phyloP scores from a whole-genome alignment of 2,888 invertebrate species.

The Trileptium ribeirensis region DNA sequence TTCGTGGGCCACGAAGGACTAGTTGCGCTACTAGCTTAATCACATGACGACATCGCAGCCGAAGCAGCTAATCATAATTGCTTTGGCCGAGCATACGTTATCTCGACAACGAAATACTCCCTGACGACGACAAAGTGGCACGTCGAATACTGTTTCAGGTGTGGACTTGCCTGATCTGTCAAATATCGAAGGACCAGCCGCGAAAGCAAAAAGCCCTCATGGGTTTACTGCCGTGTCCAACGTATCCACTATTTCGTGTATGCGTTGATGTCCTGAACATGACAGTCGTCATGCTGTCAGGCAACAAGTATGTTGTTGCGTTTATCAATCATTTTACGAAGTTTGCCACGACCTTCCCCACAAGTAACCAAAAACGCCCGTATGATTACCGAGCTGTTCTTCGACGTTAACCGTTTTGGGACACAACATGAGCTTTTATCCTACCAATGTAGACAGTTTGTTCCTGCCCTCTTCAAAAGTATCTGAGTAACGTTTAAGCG shows the following conservation, averaged over 20 bases:
- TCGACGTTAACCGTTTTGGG: slow-evolving; percentile 30
- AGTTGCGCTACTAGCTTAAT: too few relatives aligned
- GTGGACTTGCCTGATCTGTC: slow-evolving; percentile 30
- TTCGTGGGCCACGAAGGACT: too few relatives aligned
- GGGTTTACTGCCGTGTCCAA: background rate
- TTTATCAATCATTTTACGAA: slow-evolving; percentile 23
- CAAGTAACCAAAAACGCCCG: slow-evolving; percentile 42
- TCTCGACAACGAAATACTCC: too few relatives aligned
- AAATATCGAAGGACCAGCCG: slow-evolving; percentile 24
- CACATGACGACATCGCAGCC: too few relatives aligned
- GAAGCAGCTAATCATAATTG: too few relatives aligned
- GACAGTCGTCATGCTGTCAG: slow-evolving; percentile 16
- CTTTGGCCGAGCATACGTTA: too few relatives aligned
- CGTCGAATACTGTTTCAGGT: slow-evolving; percentile 24
- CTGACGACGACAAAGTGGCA: slow-evolving; percentile 27
- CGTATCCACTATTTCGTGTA: background rate
- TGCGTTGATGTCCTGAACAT: slow-evolving; percentile 27
- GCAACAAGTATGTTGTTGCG: slow-evolving; percentile 35
- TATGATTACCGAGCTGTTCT: slow-evolving; percentile 39
- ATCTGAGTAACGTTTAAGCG: slow-evolving; percentile 17
- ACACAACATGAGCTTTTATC: slow-evolving; percentile 32
- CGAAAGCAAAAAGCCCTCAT: background rate
- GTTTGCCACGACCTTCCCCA: slow-evolving; percentile 35
- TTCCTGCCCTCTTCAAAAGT: slow-evolving; percentile 25
- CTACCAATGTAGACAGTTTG: slow-evolving; percentile 34